These are phyloP conservation scores for Plodia interpunctella DNA, from an alignment of 1,140 invertebrate species.

Conservation along the genomic window DNA sequence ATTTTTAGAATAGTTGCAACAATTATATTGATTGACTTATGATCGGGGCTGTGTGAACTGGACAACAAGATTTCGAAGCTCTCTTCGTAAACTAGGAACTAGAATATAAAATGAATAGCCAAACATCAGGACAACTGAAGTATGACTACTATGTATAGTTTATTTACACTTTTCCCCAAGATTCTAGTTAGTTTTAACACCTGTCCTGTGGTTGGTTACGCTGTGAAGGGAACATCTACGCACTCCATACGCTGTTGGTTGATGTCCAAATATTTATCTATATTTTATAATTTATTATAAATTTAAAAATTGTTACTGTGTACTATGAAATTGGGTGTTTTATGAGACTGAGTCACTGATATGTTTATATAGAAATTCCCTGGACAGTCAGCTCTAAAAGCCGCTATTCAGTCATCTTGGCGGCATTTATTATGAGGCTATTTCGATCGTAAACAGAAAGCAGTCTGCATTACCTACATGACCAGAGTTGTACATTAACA, in stretches of 20 bases:
- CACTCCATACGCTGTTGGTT: not conserved
- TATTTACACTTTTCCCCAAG: not conserved
- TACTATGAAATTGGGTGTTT: not conserved
- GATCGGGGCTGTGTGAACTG: no score
- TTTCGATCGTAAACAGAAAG: no score
- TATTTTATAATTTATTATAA: not conserved
- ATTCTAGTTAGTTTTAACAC: not conserved
- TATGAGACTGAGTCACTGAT: slow-evolving; percentile 2
- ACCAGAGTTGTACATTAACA: no score
- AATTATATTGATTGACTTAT: no score
- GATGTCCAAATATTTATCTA: not conserved
- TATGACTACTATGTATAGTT: not conserved
- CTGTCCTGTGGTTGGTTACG: not conserved
- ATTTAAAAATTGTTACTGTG: not conserved
- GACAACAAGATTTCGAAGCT: not conserved
- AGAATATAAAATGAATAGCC: not conserved
- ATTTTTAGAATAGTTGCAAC: no score
- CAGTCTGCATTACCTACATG: no score
- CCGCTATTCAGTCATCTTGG: no score
- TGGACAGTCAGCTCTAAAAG: no score
- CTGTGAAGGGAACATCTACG: not conserved
- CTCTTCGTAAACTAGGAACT: not conserved
- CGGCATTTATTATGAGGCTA: no score
- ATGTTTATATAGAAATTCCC: not conserved
- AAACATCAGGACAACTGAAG: slow-evolving; percentile 1